Percentiles rank a stretch among this genome's conserved stretches.
These are phyloP conservation scores for Lingula anatina DNA, from an alignment of 2,888 invertebrate species.

Conservation along the genomic window DNA sequence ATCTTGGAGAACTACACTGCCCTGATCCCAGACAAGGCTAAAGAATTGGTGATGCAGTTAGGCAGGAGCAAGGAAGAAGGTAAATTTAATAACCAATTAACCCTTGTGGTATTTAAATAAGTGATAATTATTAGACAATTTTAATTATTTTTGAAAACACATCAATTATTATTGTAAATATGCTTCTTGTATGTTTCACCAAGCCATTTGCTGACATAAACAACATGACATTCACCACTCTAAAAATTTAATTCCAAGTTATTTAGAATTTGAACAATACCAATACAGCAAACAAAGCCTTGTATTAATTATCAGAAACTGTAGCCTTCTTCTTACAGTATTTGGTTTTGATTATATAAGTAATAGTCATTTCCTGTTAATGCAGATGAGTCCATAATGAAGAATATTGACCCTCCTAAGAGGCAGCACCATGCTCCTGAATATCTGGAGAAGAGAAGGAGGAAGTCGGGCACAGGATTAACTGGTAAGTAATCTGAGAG, in stretches of 20 bases:
- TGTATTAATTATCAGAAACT: too few relatives aligned
- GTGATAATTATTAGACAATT: too few relatives aligned
- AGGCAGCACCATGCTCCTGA: constrained; percentile 80
- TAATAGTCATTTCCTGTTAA: not conserved
- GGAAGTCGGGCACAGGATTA: constrained; percentile 32
- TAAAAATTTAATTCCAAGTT: too few relatives aligned
- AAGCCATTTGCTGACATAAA: too few relatives aligned
- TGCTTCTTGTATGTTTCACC: too few relatives aligned
- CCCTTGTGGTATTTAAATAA: not conserved
- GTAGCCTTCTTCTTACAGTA: too few relatives aligned
- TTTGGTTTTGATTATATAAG: too few relatives aligned
- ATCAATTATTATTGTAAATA: too few relatives aligned
- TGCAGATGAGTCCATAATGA: constrained; percentile 2
- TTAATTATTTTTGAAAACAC: too few relatives aligned
- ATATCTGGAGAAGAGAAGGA: constrained; percentile 72
- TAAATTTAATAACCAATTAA: constrained; percentile 7
- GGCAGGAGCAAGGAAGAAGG: constrained; percentile 61
- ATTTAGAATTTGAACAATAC: too few relatives aligned
- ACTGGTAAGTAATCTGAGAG: constrained; percentile 25
- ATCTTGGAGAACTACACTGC: constrained; percentile 90
- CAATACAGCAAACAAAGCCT: too few relatives aligned
- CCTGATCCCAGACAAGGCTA: constrained; percentile 89
- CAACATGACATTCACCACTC: too few relatives aligned
- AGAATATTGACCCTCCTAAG: constrained; percentile 51
- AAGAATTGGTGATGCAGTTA: constrained; percentile 83